These are phyloP conservation scores for Margarornis squamiger DNA, from an alignment of 2,797 vertebrate species.

Conservation along the genomic window DNA sequence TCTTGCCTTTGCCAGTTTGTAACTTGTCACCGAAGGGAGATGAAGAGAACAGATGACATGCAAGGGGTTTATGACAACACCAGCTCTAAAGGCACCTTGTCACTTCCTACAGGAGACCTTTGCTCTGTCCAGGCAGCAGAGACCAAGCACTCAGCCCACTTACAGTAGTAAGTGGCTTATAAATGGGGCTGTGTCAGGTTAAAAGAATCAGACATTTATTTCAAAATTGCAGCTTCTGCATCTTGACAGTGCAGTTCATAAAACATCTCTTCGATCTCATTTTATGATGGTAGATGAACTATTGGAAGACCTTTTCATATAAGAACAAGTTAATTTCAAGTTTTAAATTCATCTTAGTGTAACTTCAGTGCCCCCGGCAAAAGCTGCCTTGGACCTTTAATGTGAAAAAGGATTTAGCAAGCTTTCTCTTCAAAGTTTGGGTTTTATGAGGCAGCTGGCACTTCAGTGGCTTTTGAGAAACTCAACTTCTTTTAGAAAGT, in stretches of 20 bases:
- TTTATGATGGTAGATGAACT: not conserved
- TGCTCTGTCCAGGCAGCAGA: not conserved
- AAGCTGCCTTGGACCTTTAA: not conserved
- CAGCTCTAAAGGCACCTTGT: not conserved
- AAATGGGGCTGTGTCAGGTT: not conserved
- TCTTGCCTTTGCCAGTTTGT: not conserved
- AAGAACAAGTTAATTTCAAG: not conserved
- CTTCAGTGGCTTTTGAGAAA: not conserved
- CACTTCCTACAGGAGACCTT: not conserved
- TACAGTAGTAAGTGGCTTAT: not conserved
- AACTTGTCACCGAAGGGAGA: not conserved
- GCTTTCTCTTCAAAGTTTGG: not conserved
- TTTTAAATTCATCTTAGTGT: not conserved
- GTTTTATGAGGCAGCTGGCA: not conserved
- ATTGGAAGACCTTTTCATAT: not conserved
- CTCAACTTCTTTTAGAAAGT: not conserved
- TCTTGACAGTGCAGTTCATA: not conserved
- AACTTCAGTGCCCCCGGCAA: not conserved
- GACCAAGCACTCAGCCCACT: not conserved
- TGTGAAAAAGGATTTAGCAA: not conserved
- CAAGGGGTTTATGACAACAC: not conserved
- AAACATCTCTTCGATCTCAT: not conserved
- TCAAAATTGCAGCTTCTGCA: not conserved
- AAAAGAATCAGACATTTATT: not conserved
- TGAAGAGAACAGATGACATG: not conserved